phyloP scores from a whole-genome alignment of 2,797 vertebrate genomes.

The Pseudomugil tenellus region DNA sequence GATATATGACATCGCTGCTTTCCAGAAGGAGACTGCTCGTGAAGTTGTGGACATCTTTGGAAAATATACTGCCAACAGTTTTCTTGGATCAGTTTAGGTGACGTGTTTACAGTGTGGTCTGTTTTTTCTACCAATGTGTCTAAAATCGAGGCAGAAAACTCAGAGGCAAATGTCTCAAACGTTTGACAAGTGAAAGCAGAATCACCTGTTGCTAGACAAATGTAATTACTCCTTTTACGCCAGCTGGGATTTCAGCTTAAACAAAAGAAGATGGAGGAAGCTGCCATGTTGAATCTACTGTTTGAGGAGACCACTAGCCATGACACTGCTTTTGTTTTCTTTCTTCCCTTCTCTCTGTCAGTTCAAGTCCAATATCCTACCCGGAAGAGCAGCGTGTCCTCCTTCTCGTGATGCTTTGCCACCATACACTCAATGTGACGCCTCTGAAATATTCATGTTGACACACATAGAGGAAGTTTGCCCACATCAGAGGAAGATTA shows the following conservation, averaged over 20 bases:
- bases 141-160: conserved; percentile 14
- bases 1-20: conserved; percentile 3
- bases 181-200: conserved; percentile 1
- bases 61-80: conserved; percentile 5
- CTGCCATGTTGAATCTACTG: neutral
- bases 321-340: neutral
- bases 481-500: conserved; percentile 49
- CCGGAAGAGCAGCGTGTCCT: conserved; percentile 61
- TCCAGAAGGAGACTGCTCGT: conserved; percentile 18
- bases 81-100: conserved; percentile 1
- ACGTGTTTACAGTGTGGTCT: conserved; percentile 11
- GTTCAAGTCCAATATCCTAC: conserved; percentile 22
- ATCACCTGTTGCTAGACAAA: neutral
- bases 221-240: neutral
- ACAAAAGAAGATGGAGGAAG: neutral
- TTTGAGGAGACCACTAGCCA: conserved; percentile 8
- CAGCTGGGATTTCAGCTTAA: neutral
- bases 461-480: conserved; percentile 54
- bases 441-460: conserved; percentile 73
- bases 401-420: conserved; percentile 62
- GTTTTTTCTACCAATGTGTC: conserved; percentile 23
- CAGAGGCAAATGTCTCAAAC: conserved; percentile 9
- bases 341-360: neutral
- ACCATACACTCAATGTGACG: conserved; percentile 53
- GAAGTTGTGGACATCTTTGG: neutral